Base-by-base conservation (phyloP, 2,797 vertebrate species). In the Epinephelus malabaricus region DNA sequence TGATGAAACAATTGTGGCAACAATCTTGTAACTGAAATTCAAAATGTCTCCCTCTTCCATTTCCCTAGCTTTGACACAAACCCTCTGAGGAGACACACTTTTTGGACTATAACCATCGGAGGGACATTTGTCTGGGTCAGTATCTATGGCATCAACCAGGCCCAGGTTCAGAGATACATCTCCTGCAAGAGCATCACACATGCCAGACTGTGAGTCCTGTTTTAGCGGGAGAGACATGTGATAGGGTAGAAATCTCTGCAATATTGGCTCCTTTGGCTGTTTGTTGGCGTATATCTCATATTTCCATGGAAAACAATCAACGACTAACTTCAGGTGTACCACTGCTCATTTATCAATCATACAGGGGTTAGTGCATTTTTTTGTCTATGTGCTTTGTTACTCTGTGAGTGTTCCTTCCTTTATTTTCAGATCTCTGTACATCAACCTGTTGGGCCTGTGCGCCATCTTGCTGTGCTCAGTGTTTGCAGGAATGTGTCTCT, bases 121-220 rank as follows among this genome's bases (percentile, higher is more conserved):
- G 97, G 97, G 25, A 93, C 96, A 13, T 98, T 98, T 79, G 92
- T 97, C 0, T 99, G 98, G 98, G 89, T 95, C 67, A 84, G 95
- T 43, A 92, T 99, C 73, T 99, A 99, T 0, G 97, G 97, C 1
- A 85, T 97, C 88, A 99, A 98, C 90, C 98, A 99, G 79, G 95
- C 97, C 62, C 98, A 99, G 92, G 97, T 99, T 79, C 98, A 99
- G 90, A 95, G 98, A 95, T 99, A 98, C 84, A 96, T 98, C 83
- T 95, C 98, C 65, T 99, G 98, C 94, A 98, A 97, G 94, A 97
- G 40, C 85, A 92, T 96, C 89, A 93, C 94, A 64, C 97, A 99
- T 0, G 98, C 98, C 76, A 97, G 96, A 97, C 13, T 97, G 98
- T 99, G 93, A 98, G 98, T 92, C 15, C 17, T 38, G 8, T 47